These are phyloP conservation scores for Rhynchonycteris naso DNA, from an alignment of 2,797 vertebrate genomes.

Conservation along the genomic window DNA sequence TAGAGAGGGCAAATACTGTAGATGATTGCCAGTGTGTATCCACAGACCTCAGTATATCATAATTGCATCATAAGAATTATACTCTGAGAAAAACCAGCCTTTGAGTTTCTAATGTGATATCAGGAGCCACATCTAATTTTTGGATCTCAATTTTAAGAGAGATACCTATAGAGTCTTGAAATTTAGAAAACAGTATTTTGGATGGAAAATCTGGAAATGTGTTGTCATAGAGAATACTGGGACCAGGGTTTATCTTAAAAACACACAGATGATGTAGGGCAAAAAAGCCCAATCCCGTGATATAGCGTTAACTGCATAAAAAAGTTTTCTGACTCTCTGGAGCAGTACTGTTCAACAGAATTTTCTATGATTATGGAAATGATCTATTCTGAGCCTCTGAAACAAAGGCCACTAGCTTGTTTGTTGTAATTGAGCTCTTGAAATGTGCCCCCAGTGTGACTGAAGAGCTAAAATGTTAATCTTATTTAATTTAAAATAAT, in stretches of 20 bases:
- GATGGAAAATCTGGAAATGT: neutral
- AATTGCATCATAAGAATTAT: neutral
- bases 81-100: neutral
- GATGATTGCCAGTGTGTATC: neutral
- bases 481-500: constrained; percentile 34
- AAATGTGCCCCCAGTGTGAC: neutral
- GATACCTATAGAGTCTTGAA: neutral
- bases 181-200: constrained; percentile 44
- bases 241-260: constrained; percentile 16
- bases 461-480: neutral
- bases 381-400: neutral
- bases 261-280: neutral
- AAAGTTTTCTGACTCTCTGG: neutral
- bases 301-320: neutral
- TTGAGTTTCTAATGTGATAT: neutral
- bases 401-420: neutral
- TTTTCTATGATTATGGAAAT: constrained; percentile 11
- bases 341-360: neutral
- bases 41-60: neutral
- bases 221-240: neutral
- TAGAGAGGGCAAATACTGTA: constrained; percentile 18
- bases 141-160: neutral
- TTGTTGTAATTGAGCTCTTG: neutral
- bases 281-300: neutral
- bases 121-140: neutral